Conservation (phyloP, 2,888 invertebrate genomes). For the Ormyrus nitidulus region DNA sequence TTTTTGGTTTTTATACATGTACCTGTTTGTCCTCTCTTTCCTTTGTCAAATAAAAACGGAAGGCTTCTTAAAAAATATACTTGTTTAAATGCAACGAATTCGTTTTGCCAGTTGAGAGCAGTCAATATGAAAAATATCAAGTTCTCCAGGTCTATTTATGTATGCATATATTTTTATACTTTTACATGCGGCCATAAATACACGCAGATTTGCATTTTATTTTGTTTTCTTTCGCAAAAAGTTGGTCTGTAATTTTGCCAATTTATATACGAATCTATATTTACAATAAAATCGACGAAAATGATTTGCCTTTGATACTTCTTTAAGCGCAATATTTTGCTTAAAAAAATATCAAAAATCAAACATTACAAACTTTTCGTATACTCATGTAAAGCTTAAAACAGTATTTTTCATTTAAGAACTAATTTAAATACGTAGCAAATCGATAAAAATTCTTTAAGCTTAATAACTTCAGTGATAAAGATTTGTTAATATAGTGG, state of each 20-base stretch:
- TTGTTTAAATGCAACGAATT: conserved; percentile 27
- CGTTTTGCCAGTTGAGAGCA: conserved; percentile 16
- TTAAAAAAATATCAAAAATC: conserved; percentile 9
- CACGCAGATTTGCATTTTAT: neutral
- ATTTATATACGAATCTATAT: conserved; percentile 12
- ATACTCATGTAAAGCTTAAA: conserved; percentile 9
- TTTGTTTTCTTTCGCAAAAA: neutral
- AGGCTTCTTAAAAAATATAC: conserved; percentile 35
- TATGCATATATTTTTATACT: too few species aligned
- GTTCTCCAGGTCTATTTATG: conserved; percentile 39
- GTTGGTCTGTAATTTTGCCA: conserved; percentile 17
- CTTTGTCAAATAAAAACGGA: conserved; percentile 21
- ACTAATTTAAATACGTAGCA: too few species aligned
- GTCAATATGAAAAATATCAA: conserved; percentile 53
- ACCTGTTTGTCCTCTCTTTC: conserved; percentile 6
- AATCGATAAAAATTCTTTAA: too few species aligned
- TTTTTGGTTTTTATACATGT: conserved; percentile 5
- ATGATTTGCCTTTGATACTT: too few species aligned
- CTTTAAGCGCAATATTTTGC: neutral
- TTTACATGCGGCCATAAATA: neutral
- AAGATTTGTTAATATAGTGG: neutral
- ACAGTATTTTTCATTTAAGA: neutral
- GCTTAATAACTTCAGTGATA: too few species aligned
- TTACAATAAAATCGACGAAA: conserved; percentile 22
- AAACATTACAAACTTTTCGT: conserved; percentile 18